Evolutionary conservation across 2,888 invertebrate species (phyloP).

Genomic region (Apodemia hepburni): DNA sequence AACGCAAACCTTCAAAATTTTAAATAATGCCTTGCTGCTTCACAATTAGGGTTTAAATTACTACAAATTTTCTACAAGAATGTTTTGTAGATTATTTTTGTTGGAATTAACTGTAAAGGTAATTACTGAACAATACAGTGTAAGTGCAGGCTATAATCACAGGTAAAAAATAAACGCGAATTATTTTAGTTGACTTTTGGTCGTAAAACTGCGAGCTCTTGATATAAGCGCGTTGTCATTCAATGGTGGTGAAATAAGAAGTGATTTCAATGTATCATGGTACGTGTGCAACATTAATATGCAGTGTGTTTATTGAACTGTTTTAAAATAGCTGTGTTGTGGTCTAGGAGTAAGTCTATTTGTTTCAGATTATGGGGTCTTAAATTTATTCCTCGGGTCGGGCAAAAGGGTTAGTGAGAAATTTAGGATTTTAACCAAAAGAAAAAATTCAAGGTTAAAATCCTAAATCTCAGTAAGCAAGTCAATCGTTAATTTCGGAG

Average conservation of each 20-base stretch:
- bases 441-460: too few relatives aligned
- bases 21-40: slow-evolving; percentile 36
- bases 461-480: too few relatives aligned
- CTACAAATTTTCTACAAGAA: not conserved
- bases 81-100: slow-evolving; percentile 37
- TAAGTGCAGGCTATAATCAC: slow-evolving; percentile 61
- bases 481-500: too few relatives aligned
- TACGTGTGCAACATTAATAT: not conserved
- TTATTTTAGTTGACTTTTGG: slow-evolving; percentile 44
- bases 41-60: slow-evolving; percentile 32
- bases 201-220: slow-evolving; percentile 10
- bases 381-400: too few relatives aligned
- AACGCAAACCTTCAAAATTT: not conserved
- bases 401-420: too few relatives aligned
- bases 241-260: slow-evolving; percentile 11
- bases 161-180: slow-evolving; percentile 50
- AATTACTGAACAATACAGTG: slow-evolving; percentile 61
- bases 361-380: too few relatives aligned
- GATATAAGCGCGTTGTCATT: slow-evolving; percentile 20
- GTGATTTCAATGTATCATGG: not conserved
- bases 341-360: too few relatives aligned
- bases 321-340: too few relatives aligned
- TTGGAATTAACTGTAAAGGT: slow-evolving; percentile 59
- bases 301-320: too few relatives aligned
- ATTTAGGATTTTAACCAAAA: too few relatives aligned